phyloP scores from a whole-genome alignment of 2,113 vertebrate species.

The Sciurus niger region DNA sequence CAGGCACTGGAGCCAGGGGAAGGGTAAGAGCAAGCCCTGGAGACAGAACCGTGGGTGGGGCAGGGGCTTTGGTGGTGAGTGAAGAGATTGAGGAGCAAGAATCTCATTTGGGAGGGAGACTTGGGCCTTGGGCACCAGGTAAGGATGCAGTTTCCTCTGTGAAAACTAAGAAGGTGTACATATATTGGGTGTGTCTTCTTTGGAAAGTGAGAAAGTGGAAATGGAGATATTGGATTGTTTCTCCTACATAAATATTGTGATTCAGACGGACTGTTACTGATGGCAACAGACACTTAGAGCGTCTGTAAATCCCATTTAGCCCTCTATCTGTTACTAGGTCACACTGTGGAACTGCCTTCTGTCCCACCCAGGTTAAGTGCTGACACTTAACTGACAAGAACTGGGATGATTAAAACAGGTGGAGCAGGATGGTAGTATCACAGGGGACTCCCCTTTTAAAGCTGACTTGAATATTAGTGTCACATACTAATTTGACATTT shows the following conservation, averaged over 20 bases:
- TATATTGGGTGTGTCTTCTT: not conserved
- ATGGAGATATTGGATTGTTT: not conserved
- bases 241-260: not conserved
- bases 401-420: not conserved
- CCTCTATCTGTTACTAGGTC: not conserved
- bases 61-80: not conserved
- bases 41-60: not conserved
- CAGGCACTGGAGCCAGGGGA: not conserved
- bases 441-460: not conserved
- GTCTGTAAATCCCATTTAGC: not conserved
- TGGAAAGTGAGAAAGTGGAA: not conserved
- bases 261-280: constrained; percentile 18
- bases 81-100: not conserved
- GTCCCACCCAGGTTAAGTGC: not conserved
- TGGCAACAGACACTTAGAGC: not conserved
- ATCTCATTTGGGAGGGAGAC: not conserved
- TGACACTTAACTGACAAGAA: not conserved
- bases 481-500: not conserved
- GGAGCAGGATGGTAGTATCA: not conserved
- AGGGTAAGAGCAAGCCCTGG: not conserved
- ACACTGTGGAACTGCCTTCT: not conserved
- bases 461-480: constrained; percentile 25
- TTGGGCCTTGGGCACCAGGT: not conserved
- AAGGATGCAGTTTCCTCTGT: not conserved
- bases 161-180: not conserved